A percentile compares a stretch with the other conserved stretches of the same genome.
Conservation (phyloP, 2,797 vertebrate species). For the Eulemur albifrons region DNA sequence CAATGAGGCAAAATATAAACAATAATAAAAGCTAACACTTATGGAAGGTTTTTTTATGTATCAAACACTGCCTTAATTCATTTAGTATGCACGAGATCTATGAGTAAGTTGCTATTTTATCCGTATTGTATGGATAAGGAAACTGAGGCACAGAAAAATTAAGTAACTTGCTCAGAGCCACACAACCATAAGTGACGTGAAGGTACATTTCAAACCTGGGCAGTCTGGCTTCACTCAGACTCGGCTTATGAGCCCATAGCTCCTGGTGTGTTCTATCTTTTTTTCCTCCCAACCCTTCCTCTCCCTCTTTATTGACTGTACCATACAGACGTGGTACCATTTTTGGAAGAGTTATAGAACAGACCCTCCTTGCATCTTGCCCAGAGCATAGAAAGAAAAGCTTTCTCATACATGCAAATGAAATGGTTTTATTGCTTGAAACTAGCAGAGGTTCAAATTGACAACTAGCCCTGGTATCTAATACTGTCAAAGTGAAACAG, state of each 20-base stretch:
- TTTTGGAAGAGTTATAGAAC: neutral
- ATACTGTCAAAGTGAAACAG: neutral
- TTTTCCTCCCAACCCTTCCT: neutral
- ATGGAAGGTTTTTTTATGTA: neutral
- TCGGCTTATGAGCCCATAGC: neutral
- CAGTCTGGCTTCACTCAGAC: neutral
- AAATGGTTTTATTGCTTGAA: neutral
- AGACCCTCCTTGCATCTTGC: neutral
- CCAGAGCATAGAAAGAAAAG: neutral
- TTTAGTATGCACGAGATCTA: neutral
- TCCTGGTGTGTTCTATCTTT: neutral
- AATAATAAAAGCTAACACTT: neutral
- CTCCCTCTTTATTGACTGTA: neutral
- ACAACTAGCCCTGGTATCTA: neutral
- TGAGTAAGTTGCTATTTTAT: neutral
- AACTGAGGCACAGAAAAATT: neutral
- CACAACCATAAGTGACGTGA: neutral
- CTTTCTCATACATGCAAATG: neutral
- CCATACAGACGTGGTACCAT: neutral
- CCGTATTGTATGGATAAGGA: neutral
- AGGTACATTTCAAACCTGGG: neutral
- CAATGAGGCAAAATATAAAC: neutral
- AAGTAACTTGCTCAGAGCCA: neutral
- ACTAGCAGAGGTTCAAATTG: slow-evolving; percentile 2
- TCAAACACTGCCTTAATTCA: neutral